A percentile compares a stretch with the other conserved stretches of the same genome.
These are phyloP conservation scores for Rattus rattus DNA, from an alignment of 2,113 vertebrate species.

Conservation along the genomic window DNA sequence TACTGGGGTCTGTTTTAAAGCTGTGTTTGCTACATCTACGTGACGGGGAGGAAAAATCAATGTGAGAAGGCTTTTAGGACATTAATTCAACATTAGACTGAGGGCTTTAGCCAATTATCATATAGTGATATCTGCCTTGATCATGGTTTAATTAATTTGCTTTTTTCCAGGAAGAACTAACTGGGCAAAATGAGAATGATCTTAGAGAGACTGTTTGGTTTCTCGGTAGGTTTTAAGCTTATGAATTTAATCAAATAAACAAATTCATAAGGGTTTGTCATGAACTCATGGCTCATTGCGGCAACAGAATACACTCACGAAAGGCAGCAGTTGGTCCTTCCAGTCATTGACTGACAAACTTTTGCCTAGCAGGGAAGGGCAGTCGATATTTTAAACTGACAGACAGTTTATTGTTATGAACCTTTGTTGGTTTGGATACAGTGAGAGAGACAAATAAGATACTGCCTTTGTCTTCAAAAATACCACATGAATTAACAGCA, in stretches of 20 bases:
- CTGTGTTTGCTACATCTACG: neutral
- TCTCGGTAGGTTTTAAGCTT: neutral
- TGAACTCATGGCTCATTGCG: neutral
- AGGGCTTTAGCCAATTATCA: neutral
- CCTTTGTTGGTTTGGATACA: neutral
- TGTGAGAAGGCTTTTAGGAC: neutral
- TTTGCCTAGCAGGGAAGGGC: neutral
- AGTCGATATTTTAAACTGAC: neutral
- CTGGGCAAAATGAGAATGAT: neutral
- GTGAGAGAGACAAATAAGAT: neutral
- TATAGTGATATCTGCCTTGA: neutral
- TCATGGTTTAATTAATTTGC: slow-evolving; percentile 36
- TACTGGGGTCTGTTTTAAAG: neutral
- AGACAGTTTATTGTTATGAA: neutral
- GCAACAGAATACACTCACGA: neutral
- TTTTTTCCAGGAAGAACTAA: neutral
- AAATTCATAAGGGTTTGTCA: neutral
- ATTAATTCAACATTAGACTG: neutral
- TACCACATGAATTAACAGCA: neutral
- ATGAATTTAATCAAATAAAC: neutral
- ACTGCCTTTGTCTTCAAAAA: neutral
- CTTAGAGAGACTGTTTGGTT: neutral
- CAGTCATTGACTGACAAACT: neutral
- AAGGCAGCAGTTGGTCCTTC: neutral
- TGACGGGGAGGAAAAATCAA: neutral